Evolutionary conservation across 1,140 invertebrate species (phyloP), one percentile per base, ranked within the genome.

Genomic region (Camponotus floridanus): DNA sequence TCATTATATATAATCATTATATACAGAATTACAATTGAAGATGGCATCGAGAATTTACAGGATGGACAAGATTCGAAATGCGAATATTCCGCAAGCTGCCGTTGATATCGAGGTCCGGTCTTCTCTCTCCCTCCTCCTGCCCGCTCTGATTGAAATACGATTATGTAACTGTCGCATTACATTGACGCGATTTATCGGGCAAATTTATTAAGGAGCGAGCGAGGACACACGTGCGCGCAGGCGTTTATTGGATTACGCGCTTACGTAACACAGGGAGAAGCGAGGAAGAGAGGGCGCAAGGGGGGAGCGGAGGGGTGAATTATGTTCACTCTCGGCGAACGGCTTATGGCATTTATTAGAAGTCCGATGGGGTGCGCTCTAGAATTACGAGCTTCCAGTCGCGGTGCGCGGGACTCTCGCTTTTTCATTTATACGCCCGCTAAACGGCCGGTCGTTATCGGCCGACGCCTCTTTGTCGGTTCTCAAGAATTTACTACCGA

Each of bases 331-430:
- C 81, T 79, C 86, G 62, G 61, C 51, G 78, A 88, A 87, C 78
- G 68, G 90, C 87, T 88, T 85, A 88, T 88, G 86, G 90, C 86
- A 91, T 92, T 92, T 92, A 91, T 92, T 91, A 92, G 86, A 86
- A 80, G 85, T 67, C 80, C 71, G 84, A 76, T 70, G 85, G 85
- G 48, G 48, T 51, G 89, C 64, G 85, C 76, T 80, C 45, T 42
- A 81, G 86, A 88, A 90, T 91, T 91, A 90, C 86, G 91, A 87
- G 90, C 83, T 89, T 86, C 79, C 86, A 74, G 62, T 85, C 87
- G 74, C 76, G 76, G 76, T 74, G 68, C 55, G 70, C 73, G 78
- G 62, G 62, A 79, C 86, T 85, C 79, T 86, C 86, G 64, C 86
- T 92, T 91, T 92, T 90, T 90, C 88, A 90, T 92, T 91, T 92